Evolutionary conservation across 2,113 vertebrate species (phyloP).

Genomic region (Indicator indicator): DNA sequence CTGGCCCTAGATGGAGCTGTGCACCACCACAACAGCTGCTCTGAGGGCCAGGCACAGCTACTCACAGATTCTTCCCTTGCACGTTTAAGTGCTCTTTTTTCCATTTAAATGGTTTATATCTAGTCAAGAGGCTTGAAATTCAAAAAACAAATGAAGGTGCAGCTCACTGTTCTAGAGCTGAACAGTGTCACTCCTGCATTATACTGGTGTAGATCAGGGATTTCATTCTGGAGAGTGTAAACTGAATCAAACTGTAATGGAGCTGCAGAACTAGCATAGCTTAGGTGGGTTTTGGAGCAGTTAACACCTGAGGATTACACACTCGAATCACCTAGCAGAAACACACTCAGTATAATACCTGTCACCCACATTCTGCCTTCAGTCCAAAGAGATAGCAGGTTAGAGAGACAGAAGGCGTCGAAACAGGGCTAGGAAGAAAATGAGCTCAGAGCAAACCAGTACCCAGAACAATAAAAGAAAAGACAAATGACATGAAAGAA

Average conservation of each 20-base stretch:
- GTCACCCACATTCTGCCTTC: background rate
- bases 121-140: background rate
- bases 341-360: background rate
- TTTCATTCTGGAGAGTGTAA: background rate
- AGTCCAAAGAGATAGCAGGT: background rate
- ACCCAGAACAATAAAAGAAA: background rate
- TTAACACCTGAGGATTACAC: background rate
- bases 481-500: background rate
- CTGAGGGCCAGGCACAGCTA: background rate
- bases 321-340: background rate
- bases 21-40: background rate
- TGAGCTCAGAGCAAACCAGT: background rate
- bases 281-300: background rate
- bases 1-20: conserved; percentile 19
- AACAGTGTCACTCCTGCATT: background rate
- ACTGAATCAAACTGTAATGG: background rate
- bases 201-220: background rate
- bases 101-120: background rate
- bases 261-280: background rate
- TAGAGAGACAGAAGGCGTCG: background rate
- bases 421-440: background rate
- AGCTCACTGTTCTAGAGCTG: background rate
- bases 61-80: background rate
- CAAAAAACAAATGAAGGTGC: background rate
- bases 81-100: background rate